phyloP scores from a whole-genome alignment of 2,888 invertebrate genomes.

The Bombylius discolor region DNA sequence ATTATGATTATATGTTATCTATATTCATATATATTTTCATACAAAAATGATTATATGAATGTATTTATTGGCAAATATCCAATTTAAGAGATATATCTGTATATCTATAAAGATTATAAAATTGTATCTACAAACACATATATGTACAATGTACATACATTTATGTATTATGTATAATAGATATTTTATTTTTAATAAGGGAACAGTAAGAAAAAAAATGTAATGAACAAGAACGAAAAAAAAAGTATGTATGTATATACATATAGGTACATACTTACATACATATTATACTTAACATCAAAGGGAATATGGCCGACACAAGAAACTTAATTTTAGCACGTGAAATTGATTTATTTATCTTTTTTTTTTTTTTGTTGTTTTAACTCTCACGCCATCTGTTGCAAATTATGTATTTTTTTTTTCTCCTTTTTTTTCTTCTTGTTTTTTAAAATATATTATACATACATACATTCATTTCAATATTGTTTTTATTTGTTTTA shows the following conservation, averaged over 20 bases:
- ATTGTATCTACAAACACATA: too few relatives aligned
- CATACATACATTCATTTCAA: neutral
- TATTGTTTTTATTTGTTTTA: neutral
- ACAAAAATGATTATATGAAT: too few relatives aligned
- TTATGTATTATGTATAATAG: too few relatives aligned
- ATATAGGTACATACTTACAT: neutral
- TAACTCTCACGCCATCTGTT: neutral
- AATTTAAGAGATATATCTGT: too few relatives aligned
- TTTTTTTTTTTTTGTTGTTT: neutral
- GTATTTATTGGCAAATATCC: too few relatives aligned
- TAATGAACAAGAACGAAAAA: neutral
- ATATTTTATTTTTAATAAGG: neutral
- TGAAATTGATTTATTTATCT: neutral
- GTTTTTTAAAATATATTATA: neutral
- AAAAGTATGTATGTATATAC: neutral
- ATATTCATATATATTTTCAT: too few relatives aligned
- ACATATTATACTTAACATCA: neutral
- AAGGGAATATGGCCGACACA: neutral
- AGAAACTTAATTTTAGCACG: neutral
- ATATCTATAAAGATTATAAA: too few relatives aligned
- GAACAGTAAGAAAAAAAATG: neutral
- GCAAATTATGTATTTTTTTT: neutral
- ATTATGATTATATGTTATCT: too few relatives aligned
- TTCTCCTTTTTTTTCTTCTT: neutral
- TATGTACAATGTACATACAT: too few relatives aligned